Percentiles rank a stretch among this genome's conserved stretches.
Conservation (phyloP, 2,113 vertebrate species). For the Macroglossus sobrinus region DNA sequence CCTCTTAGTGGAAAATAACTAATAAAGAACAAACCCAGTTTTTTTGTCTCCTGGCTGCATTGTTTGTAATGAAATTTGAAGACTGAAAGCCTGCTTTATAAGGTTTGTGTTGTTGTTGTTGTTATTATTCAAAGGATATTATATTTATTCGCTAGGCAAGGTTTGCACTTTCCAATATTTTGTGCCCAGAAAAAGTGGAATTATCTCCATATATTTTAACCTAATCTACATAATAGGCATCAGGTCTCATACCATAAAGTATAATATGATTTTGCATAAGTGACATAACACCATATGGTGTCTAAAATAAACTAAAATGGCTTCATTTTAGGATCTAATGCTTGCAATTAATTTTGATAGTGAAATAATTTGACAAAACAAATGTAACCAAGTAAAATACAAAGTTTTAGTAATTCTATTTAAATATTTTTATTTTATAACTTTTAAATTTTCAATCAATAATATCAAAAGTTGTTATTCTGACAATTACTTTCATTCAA, state of each 20-base stretch:
- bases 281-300: constrained; percentile 38
- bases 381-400: not conserved
- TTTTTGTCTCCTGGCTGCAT: not conserved
- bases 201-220: not conserved
- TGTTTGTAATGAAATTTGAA: not conserved
- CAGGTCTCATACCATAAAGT: constrained; percentile 32
- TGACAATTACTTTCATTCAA: not conserved
- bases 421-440: not conserved
- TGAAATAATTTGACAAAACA: constrained; percentile 22
- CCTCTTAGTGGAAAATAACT: not conserved
- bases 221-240: constrained; percentile 48
- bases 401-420: not conserved
- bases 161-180: not conserved
- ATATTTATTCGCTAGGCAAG: not conserved
- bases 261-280: constrained; percentile 44
- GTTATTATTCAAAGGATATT: not conserved
- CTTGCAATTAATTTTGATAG: constrained; percentile 27
- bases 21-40: not conserved
- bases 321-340: constrained; percentile 39
- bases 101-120: not conserved
- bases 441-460: not conserved
- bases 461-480: not conserved
- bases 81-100: not conserved
- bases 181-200: not conserved
- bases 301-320: constrained; percentile 55